These are phyloP conservation scores for Halocynthia aurantium DNA, from an alignment of 23 tunicate species.

Conservation along the genomic window DNA sequence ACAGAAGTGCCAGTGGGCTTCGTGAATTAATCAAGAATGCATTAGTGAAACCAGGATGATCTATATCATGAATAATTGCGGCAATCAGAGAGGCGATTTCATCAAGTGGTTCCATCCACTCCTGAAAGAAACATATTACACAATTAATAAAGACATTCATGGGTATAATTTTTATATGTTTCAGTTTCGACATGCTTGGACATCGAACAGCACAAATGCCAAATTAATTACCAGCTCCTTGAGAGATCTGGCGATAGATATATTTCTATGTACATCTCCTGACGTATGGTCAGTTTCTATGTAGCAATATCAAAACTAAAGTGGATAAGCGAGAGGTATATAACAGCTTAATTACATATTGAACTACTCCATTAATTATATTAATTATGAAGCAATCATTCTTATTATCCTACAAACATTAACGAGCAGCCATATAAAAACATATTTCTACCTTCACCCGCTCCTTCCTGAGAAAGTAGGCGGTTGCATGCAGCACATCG, in stretches of 20 bases:
- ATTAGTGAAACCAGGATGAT: slow-evolving; percentile 79
- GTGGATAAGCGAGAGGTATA: no score
- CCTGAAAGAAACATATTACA: slow-evolving; percentile 10
- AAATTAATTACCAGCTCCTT: neutral
- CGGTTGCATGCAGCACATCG: slow-evolving; percentile 76
- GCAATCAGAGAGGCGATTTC: slow-evolving; percentile 50
- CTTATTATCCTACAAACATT: no score
- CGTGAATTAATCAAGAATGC: slow-evolving; percentile 62
- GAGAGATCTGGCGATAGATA: no score
- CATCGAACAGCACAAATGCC: neutral
- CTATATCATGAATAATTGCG: slow-evolving; percentile 77
- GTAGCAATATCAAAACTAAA: no score
- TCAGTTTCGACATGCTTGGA: neutral
- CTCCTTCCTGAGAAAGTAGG: slow-evolving; percentile 66
- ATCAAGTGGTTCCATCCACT: slow-evolving; percentile 71
- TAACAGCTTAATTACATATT: no score
- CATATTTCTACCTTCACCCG: slow-evolving; percentile 31
- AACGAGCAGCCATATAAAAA: no score
- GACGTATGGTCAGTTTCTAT: no score
- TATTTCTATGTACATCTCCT: no score
- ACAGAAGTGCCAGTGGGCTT: slow-evolving; percentile 62
- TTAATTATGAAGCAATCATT: no score
- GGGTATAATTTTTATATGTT: neutral
- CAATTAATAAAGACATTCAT: neutral
- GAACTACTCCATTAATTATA: no score